These are phyloP conservation scores for Pseudeuparius sepicola DNA, from an alignment of 2,888 invertebrate species.

Conservation along the genomic window DNA sequence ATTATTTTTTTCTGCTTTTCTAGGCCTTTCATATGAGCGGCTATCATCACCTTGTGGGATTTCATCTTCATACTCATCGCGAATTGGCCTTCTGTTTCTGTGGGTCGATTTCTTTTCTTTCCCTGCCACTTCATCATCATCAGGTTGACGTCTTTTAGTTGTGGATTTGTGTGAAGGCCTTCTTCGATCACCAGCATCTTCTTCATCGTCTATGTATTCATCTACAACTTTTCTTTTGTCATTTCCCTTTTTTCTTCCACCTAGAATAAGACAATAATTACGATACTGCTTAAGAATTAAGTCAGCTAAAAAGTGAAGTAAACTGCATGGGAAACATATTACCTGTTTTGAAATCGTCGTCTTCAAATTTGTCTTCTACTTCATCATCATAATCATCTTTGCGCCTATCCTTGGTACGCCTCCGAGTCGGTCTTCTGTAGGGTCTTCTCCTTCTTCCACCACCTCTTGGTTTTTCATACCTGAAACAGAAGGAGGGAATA, in stretches of 20 bases:
- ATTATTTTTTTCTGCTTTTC: conserved; percentile 25
- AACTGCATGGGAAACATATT: no score
- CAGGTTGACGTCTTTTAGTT: conserved; percentile 17
- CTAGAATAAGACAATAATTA: conserved; percentile 18
- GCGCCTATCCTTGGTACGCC: conserved; percentile 25
- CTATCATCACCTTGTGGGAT: conserved; percentile 20
- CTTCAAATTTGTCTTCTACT: conserved; percentile 23
- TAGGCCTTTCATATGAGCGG: conserved; percentile 17
- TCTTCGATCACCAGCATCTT: conserved; percentile 14
- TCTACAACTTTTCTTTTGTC: conserved; percentile 30
- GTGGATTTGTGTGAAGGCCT: conserved; percentile 14
- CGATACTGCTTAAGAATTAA: no score
- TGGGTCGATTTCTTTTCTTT: conserved; percentile 24
- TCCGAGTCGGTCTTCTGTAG: conserved; percentile 25
- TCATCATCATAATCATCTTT: conserved; percentile 29
- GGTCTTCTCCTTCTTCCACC: conserved; percentile 29
- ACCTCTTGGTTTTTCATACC: conserved; percentile 36
- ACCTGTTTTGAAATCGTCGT: conserved; percentile 24
- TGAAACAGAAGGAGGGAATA: no score
- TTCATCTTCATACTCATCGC: conserved; percentile 39
- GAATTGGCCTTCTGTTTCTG: conserved; percentile 27
- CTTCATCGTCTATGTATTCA: conserved; percentile 19
- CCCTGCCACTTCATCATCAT: conserved; percentile 17
- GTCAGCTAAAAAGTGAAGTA: no score
- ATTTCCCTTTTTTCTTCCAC: conserved; percentile 33